Conservation (phyloP, 2,797 vertebrate genomes). For the Adrianichthys oophorus region DNA sequence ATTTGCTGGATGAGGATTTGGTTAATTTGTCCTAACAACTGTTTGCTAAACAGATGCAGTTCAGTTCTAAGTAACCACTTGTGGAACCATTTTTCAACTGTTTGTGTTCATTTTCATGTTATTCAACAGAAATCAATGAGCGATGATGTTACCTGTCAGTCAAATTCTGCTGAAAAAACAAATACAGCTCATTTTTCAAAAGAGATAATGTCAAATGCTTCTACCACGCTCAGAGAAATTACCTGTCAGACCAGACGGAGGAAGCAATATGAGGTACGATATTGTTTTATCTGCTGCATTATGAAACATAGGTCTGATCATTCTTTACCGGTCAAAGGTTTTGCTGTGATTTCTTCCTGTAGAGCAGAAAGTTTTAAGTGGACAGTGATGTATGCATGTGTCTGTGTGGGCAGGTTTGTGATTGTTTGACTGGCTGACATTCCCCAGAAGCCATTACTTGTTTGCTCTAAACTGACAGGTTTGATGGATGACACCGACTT, state of each 20-base stretch:
- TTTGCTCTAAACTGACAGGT: slow-evolving; percentile 56
- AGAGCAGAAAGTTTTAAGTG: slow-evolving; percentile 26
- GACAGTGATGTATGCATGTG: slow-evolving; percentile 12
- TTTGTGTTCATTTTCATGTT: too few species aligned
- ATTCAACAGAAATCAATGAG: neutral
- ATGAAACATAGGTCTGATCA: slow-evolving; percentile 15
- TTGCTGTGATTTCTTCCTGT: slow-evolving; percentile 19
- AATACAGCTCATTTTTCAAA: neutral
- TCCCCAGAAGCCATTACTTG: slow-evolving; percentile 45
- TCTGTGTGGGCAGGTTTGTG: slow-evolving; percentile 9
- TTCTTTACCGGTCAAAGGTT: slow-evolving; percentile 23
- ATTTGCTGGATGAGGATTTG: too few species aligned
- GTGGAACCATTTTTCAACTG: too few species aligned
- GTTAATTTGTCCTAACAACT: too few species aligned
- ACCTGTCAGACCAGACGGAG: neutral
- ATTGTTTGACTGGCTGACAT: slow-evolving; percentile 38
- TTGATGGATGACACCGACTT: slow-evolving; percentile 45
- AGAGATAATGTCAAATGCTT: neutral
- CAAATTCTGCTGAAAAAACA: neutral
- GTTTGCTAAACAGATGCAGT: too few species aligned
- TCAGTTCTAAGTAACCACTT: too few species aligned
- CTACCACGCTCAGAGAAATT: neutral
- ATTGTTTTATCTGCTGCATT: neutral
- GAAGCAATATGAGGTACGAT: neutral
- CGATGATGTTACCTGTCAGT: neutral